Evolutionary conservation across 2,797 vertebrate genomes (phyloP), one percentile per base, ranked within the genome.

Genomic region (Vultur gryphus): DNA sequence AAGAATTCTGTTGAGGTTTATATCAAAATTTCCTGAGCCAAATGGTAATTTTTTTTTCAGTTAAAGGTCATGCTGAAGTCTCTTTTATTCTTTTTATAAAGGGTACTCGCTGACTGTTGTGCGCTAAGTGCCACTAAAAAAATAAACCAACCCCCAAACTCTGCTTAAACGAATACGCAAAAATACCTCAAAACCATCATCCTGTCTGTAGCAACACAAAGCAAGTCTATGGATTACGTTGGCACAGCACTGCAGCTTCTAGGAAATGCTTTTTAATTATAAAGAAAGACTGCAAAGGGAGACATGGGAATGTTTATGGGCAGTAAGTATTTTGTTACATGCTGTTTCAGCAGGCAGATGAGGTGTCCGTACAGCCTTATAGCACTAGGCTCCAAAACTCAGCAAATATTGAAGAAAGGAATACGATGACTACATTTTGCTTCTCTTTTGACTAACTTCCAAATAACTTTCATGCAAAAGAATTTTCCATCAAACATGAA

Each of bases 181-280:
- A 75, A 96, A 91, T 71, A 55, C 62, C 87, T 90, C 82, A 95
- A 95, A 93, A 49, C 52, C 72, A 88, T 71, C 80, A 67, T 33
- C 51, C 58, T 46, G 65, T 46, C 77, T 61, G 35, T 4, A 88
- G 86, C 33, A 92, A 89, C 93, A 87, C 90, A 92, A 95, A 85
- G 54, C 54, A 69, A 73, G 64, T 86, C 87, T 96, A 89, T 61
- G 84, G 88, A 94, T 89, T 83, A 71, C 5, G 1, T 17, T 96
- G 85, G 94, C 75, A 90, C 14, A 81, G 76, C 67, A 49, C 64
- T 7, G 4, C 1, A 9, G 88, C 87, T 95, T 96, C 96, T 76
- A 95, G 91, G 95, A 93, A 95, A 93, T 89, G 75, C 62, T 79
- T 83, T 96, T 93, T 96, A 95, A 96, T 96, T 90, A 92, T 41